Evolutionary conservation across 2,888 invertebrate genomes (phyloP).

Genomic region (Drosophila kambysellisi): DNA sequence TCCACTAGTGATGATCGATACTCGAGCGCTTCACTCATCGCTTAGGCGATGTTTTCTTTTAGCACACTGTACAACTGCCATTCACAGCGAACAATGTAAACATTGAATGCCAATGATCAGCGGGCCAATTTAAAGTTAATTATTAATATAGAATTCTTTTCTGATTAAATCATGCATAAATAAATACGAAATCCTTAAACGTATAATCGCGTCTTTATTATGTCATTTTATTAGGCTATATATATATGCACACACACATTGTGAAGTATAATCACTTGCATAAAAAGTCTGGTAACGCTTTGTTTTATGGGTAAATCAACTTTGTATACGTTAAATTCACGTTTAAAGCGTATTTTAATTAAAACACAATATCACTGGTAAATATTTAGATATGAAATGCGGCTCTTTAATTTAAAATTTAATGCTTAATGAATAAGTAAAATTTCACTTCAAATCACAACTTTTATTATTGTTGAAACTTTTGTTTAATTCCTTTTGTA

Average conservation of each 20-base stretch:
- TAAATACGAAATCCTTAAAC: background rate
- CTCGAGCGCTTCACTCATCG: slow-evolving; percentile 9
- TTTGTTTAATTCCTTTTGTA: background rate
- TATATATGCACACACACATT: background rate
- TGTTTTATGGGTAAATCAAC: background rate
- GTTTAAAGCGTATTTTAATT: background rate
- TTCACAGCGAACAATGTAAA: slow-evolving; percentile 46
- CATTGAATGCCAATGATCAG: slow-evolving; percentile 28
- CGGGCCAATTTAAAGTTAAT: slow-evolving; percentile 20
- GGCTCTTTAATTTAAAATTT: background rate
- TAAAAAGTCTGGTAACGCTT: slow-evolving; percentile 35
- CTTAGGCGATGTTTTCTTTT: slow-evolving; percentile 29
- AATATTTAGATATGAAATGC: background rate
- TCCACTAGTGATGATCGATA: slow-evolving; percentile 43
- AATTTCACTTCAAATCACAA: background rate
- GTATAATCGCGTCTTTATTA: background rate
- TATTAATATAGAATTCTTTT: background rate
- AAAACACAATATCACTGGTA: background rate
- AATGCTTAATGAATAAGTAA: background rate
- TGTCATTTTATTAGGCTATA: background rate
- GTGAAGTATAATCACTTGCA: background rate
- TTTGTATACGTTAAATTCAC: background rate
- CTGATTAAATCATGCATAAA: background rate
- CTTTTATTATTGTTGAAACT: background rate
- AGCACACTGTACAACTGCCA: slow-evolving; percentile 22